These are phyloP conservation scores for Aegithalos caudatus DNA, from an alignment of 2,113 vertebrate genomes.

Conservation along the genomic window DNA sequence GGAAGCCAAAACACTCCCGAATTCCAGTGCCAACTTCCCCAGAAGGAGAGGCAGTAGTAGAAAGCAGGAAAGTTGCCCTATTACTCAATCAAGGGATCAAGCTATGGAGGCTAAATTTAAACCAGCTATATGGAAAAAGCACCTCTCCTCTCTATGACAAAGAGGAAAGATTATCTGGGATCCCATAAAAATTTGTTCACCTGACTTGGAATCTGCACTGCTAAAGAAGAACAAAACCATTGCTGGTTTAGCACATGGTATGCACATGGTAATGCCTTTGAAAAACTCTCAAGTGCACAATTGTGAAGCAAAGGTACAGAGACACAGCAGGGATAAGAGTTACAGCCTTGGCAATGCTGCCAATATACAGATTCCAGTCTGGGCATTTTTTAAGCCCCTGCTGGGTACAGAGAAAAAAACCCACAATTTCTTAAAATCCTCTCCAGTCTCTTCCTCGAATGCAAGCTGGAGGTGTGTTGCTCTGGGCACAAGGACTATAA, in stretches of 20 bases:
- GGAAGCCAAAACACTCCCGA: conserved; percentile 8
- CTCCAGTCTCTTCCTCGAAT: not conserved
- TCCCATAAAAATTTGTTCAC: not conserved
- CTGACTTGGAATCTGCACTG: not conserved
- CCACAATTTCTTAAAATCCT: not conserved
- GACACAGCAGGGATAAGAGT: not conserved
- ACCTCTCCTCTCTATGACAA: not conserved
- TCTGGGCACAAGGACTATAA: not conserved
- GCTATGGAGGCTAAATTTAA: not conserved
- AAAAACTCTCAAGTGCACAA: not conserved
- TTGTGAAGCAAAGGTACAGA: not conserved
- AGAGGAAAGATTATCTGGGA: not conserved
- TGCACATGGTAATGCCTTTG: not conserved
- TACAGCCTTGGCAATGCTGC: not conserved
- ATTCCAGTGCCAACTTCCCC: not conserved
- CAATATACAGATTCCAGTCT: not conserved
- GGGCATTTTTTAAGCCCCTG: not conserved
- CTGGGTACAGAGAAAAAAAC: not conserved
- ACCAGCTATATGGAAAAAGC: not conserved
- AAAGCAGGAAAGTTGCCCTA: not conserved
- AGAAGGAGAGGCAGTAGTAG: not conserved
- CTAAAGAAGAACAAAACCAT: not conserved
- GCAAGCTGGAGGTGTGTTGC: not conserved
- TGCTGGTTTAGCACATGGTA: not conserved
- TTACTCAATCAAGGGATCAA: not conserved